Evolutionary conservation across 2,888 invertebrate genomes (phyloP), one percentile per base, ranked within the genome.

Genomic region (Calephelis perditalis): DNA sequence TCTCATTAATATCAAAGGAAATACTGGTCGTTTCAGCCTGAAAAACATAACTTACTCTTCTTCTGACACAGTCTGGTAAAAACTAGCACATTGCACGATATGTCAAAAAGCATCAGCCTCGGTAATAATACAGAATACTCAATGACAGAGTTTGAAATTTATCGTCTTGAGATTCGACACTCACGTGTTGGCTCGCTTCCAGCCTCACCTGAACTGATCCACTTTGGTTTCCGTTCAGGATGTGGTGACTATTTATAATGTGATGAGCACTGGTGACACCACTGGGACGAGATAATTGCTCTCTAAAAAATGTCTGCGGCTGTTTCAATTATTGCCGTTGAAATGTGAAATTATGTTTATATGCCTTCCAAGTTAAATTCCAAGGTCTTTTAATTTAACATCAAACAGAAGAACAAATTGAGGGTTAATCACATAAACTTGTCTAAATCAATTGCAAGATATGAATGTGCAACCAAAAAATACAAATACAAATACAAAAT

Each of bases 171-270:
- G 63, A 62, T 65, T 26, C 61, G 67, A 61, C 65, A 59, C 57
- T 54, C 52, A 44, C 65, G 63, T 64, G 78, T 80, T 85, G 84
- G 86, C 81, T 56, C 47, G 3, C 40, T 63, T 78, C 86, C 86
- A 87, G 80, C 67, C 56, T 84, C 86, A 88, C 88, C 88, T 88
- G 87, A 77, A 81, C 67, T 68, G 77, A 63, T 72, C 80, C 79
- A 74, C 71, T 79, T 81, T 72, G 75, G 79, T 76, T 85, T 85
- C 86, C 86, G 84, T 73, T 80, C 78, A 82, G 84, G 84, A 84
- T 84, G 81, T 76, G 74, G 52, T 49, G 52, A 11, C 52, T 52
- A 52, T 52, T 52, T 52, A 52, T 52, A 82, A 72, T 69, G 71
- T 73, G 74, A 68, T 62, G 64, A 73, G 72, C 77, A 75, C 78